Evolutionary conservation across 2,797 vertebrate species (phyloP).

Genomic region (Pangasius larnaudii): DNA sequence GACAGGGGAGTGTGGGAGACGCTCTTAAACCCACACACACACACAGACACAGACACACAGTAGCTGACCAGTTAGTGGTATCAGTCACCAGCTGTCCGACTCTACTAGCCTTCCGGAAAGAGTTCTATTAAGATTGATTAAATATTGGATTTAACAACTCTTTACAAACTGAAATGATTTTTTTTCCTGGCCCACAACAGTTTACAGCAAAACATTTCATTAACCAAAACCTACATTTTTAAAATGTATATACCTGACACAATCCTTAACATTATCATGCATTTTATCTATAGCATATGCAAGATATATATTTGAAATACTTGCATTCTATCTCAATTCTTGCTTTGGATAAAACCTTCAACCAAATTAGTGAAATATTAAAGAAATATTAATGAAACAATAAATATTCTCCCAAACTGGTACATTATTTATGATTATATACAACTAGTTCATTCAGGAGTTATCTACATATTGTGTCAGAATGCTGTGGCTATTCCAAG

Average conservation of each 20-base stretch:
- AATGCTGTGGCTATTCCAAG: background rate
- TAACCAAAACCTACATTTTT: background rate
- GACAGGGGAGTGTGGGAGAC: background rate
- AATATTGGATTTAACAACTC: background rate
- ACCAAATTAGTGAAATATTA: background rate
- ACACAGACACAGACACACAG: conserved; percentile 14
- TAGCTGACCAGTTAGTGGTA: conserved; percentile 10
- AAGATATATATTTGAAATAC: background rate
- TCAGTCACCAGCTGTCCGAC: conserved; percentile 28
- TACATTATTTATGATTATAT: background rate
- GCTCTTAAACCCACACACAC: background rate
- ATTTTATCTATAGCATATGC: background rate
- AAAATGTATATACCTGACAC: background rate
- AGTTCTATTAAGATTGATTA: background rate
- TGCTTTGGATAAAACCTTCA: background rate
- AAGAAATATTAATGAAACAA: background rate
- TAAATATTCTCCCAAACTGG: background rate
- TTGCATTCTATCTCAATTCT: background rate
- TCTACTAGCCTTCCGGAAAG: background rate
- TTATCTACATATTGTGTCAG: background rate
- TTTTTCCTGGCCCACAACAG: background rate
- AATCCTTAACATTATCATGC: background rate
- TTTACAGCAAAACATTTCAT: background rate
- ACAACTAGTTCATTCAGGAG: background rate
- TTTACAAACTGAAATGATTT: background rate